phyloP scores from a whole-genome alignment of 92 coral and sea anemone species.

The Actinernus sp. region DNA sequence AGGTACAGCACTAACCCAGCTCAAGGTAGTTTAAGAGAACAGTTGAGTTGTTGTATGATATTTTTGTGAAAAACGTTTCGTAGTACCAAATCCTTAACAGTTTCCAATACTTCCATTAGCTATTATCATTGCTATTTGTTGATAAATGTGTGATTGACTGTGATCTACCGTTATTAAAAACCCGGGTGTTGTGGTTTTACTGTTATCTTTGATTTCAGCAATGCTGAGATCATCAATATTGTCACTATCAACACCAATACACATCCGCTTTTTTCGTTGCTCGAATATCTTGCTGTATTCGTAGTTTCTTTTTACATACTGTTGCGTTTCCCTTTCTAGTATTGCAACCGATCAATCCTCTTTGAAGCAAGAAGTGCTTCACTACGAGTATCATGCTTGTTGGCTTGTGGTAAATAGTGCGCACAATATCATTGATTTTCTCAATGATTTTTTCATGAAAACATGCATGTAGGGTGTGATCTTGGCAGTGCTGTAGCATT shows the following conservation, averaged over 20 bases:
- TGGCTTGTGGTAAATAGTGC: slow-evolving; percentile 47
- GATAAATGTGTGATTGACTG: too few relatives aligned
- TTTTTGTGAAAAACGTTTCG: too few relatives aligned
- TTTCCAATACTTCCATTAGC: too few relatives aligned
- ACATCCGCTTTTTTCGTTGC: slow-evolving; percentile 33
- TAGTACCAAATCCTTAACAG: too few relatives aligned
- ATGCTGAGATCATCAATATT: too few relatives aligned
- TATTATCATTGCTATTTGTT: too few relatives aligned
- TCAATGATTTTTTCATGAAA: slow-evolving; percentile 54
- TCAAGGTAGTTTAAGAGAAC: too few relatives aligned
- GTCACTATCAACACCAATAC: slow-evolving; percentile 31
- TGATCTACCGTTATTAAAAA: too few relatives aligned
- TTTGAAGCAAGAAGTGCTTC: slow-evolving; percentile 60
- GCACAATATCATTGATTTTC: slow-evolving; percentile 41
- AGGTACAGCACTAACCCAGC: too few relatives aligned
- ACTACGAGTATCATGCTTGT: slow-evolving; percentile 52
- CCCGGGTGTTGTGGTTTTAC: too few relatives aligned
- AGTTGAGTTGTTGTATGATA: too few relatives aligned
- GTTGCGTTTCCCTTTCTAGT: slow-evolving; percentile 28
- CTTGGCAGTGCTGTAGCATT: slow-evolving; percentile 17
- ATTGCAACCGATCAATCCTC: slow-evolving; percentile 45
- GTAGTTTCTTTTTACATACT: slow-evolving; percentile 24
- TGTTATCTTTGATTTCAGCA: too few relatives aligned
- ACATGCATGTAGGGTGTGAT: slow-evolving; percentile 52
- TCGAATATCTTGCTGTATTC: slow-evolving; percentile 45